Evolutionary conservation across 2,888 invertebrate species (phyloP).

Genomic region (Steinernema scapterisci): DNA sequence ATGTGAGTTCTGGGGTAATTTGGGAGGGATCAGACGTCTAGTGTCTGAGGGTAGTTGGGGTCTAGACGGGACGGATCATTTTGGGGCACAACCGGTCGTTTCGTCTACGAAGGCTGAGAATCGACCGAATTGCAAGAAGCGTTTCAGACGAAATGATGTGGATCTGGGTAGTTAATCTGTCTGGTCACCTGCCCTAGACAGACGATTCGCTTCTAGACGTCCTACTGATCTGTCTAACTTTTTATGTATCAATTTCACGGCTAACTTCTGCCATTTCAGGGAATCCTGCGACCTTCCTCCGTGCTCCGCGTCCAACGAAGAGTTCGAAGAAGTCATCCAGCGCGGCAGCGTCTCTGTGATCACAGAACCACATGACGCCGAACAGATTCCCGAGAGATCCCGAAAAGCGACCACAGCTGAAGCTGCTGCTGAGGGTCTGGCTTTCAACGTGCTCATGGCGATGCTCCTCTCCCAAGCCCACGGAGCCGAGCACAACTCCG

Average conservation of each 20-base stretch:
- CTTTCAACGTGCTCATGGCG: constrained; percentile 55
- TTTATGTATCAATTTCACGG: no score
- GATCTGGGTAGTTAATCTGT: no score
- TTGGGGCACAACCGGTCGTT: no score
- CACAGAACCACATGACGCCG: constrained; percentile 30
- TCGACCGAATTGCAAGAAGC: no score
- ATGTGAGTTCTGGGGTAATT: constrained; percentile 53
- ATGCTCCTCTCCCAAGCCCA: constrained; percentile 1
- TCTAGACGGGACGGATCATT: no score
- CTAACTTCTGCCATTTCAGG: constrained; percentile 28
- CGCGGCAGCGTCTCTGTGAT: constrained; percentile 24
- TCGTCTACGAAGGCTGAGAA: no score
- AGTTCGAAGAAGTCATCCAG: constrained; percentile 39
- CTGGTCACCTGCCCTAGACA: no score
- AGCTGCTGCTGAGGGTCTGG: constrained; percentile 54
- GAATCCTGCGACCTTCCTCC: constrained; percentile 38
- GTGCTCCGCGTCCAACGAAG: constrained; percentile 35
- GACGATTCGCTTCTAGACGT: no score
- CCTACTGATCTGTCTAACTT: no score
- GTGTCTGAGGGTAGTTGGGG: no score
- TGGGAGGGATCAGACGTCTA: not conserved
- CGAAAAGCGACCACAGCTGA: constrained; percentile 38
- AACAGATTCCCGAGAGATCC: constrained; percentile 41
- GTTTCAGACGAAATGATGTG: no score
- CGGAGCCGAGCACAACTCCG: not conserved